Percentiles rank a stretch among this genome's conserved stretches.
phyloP scores from a whole-genome alignment of 1,140 invertebrate species.

The Hydropsyche tenuis region DNA sequence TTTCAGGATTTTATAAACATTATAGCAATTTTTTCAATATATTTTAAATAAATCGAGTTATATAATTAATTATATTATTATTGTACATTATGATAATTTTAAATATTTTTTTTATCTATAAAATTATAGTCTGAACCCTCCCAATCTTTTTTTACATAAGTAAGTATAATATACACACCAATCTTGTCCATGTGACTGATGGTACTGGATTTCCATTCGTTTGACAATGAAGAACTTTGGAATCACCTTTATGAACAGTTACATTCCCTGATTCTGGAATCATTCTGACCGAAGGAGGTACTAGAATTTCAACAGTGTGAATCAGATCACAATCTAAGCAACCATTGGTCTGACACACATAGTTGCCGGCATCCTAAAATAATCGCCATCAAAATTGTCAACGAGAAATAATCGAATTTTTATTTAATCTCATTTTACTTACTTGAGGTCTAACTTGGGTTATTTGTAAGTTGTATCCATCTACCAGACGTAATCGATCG shows the following conservation, averaged over 20 bases:
- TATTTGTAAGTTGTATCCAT: conserved; percentile 74
- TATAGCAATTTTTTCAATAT: too few species aligned
- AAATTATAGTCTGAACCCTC: too few species aligned
- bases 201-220: conserved; percentile 73
- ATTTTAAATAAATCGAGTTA: too few species aligned
- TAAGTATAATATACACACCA: conserved; percentile 60
- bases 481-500: conserved; percentile 69
- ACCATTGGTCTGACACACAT: conserved; percentile 74
- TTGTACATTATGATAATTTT: too few species aligned
- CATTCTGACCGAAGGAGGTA: conserved; percentile 67
- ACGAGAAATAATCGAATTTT: too few species aligned
- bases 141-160: too few species aligned
- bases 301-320: conserved; percentile 68
- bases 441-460: conserved; percentile 66
- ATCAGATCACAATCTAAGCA: conserved; percentile 68
- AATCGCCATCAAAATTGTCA: conserved; percentile 38
- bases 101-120: too few species aligned
- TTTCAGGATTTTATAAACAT: too few species aligned
- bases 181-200: conserved; percentile 70
- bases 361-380: conserved; percentile 67
- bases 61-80: too few species aligned
- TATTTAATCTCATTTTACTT: too few species aligned
- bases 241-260: conserved; percentile 68
- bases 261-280: conserved; percentile 67
- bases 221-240: conserved; percentile 71